Conservation (phyloP, 2,113 vertebrate species). For the Gadus macrocephalus region DNA sequence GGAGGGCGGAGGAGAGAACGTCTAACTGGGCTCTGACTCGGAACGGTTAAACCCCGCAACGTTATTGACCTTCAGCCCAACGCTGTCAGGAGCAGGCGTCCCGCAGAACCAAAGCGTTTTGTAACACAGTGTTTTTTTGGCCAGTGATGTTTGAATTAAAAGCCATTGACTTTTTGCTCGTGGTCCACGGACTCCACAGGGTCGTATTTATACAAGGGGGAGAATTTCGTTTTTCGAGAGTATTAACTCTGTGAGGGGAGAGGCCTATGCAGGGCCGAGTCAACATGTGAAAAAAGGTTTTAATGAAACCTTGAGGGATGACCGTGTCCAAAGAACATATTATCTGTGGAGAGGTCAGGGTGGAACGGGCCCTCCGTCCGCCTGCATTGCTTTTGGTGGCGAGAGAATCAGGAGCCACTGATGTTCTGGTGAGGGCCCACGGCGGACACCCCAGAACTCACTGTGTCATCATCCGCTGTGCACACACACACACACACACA, state of each 20-base stretch:
- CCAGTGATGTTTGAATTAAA: constrained; percentile 41
- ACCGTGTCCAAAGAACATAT: constrained; percentile 71
- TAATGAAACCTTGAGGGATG: constrained; percentile 62
- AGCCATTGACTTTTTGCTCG: constrained; percentile 73
- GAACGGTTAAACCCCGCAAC: not conserved
- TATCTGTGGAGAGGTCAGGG: constrained; percentile 66
- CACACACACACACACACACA: constrained; percentile 11
- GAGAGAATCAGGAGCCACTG: constrained; percentile 62
- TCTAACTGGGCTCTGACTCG: constrained; percentile 13
- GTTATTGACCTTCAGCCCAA: not conserved
- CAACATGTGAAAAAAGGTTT: constrained; percentile 64
- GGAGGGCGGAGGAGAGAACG: not conserved
- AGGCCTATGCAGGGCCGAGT: constrained; percentile 52
- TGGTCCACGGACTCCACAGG: constrained; percentile 72
- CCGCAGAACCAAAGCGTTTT: constrained; percentile 42
- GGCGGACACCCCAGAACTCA: constrained; percentile 58
- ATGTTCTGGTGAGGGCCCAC: constrained; percentile 61
- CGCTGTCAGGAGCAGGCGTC: constrained; percentile 25
- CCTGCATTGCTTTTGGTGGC: constrained; percentile 54
- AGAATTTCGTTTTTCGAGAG: constrained; percentile 62
- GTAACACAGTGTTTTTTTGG: constrained; percentile 15
- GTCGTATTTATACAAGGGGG: constrained; percentile 68
- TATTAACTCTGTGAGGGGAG: constrained; percentile 56
- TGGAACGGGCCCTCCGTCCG: constrained; percentile 55
- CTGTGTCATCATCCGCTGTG: constrained; percentile 38